These are phyloP conservation scores for Craseonycteris thonglongyai DNA, from an alignment of 2,113 vertebrate species.

Conservation along the genomic window DNA sequence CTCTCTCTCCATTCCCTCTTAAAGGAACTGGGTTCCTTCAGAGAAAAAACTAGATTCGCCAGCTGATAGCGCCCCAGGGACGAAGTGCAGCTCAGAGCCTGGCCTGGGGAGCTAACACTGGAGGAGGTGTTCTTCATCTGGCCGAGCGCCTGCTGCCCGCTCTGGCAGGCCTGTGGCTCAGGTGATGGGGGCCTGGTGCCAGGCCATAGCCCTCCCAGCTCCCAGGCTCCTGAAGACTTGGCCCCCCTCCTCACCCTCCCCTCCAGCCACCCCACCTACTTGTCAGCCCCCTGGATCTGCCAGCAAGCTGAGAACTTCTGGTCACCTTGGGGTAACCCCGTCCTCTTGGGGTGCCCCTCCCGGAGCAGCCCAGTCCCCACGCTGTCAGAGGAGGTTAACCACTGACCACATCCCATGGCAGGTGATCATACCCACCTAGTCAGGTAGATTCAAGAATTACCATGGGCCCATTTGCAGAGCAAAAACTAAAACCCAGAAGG, in stretches of 20 bases:
- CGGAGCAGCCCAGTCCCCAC: neutral
- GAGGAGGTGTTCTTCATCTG: constrained; percentile 27
- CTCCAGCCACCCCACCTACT: neutral
- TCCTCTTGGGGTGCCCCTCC: neutral
- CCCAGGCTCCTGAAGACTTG: constrained; percentile 25
- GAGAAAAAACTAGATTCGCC: constrained; percentile 56
- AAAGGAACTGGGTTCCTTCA: constrained; percentile 51
- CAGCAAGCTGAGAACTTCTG: neutral
- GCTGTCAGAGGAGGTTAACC: neutral
- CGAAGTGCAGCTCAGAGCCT: neutral
- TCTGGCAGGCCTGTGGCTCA: constrained; percentile 31
- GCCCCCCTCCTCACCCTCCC: neutral
- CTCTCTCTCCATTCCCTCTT: neutral
- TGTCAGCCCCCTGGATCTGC: neutral
- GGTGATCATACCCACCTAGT: neutral
- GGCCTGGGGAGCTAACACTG: neutral
- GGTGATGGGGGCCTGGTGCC: constrained; percentile 47
- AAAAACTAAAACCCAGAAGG: neutral
- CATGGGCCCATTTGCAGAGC: neutral
- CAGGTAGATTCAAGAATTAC: neutral
- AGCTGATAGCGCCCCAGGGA: neutral
- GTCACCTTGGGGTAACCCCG: neutral
- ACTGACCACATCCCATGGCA: too few relatives aligned
- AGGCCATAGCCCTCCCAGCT: neutral
- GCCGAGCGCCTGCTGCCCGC: constrained; percentile 29